Conservation (phyloP, 2,797 vertebrate species). For the Gadopsis marmoratus region DNA sequence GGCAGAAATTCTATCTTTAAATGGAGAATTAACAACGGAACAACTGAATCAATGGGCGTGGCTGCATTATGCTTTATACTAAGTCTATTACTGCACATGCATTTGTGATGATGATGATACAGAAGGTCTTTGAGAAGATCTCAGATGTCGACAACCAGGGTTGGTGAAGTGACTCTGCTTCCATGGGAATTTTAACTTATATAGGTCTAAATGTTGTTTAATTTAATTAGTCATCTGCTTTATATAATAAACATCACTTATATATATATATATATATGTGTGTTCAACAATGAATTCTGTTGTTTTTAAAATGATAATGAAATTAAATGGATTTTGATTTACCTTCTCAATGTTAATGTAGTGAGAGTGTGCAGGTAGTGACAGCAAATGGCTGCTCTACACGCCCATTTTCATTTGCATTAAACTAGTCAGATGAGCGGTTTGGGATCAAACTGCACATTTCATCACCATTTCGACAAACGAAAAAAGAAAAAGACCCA, state of each 20-base stretch:
- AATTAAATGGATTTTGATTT: too few relatives aligned
- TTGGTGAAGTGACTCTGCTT: not conserved
- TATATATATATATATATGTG: too few relatives aligned
- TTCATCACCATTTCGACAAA: constrained; percentile 51
- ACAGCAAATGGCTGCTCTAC: constrained; percentile 20
- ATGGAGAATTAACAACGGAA: constrained; percentile 48
- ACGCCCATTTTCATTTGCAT: constrained; percentile 51
- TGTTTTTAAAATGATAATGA: not conserved
- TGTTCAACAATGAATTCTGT: not conserved
- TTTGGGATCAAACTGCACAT: constrained; percentile 32
- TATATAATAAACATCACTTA: too few relatives aligned
- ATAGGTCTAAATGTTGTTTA: not conserved
- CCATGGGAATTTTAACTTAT: not conserved
- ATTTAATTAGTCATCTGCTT: not conserved
- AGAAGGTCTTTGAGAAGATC: not conserved
- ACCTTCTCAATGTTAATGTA: not conserved
- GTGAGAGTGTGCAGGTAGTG: constrained; percentile 3
- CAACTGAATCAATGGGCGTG: constrained; percentile 9
- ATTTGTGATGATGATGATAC: not conserved
- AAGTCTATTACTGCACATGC: not conserved
- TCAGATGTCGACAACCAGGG: not conserved
- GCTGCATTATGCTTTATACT: not conserved
- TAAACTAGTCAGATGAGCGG: constrained; percentile 14
- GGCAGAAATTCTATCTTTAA: constrained; percentile 40
- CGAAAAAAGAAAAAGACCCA: not conserved